Base-by-base conservation (phyloP, 2,888 invertebrate genomes). In the Scaptodrosophila latifasciaeformis region DNA sequence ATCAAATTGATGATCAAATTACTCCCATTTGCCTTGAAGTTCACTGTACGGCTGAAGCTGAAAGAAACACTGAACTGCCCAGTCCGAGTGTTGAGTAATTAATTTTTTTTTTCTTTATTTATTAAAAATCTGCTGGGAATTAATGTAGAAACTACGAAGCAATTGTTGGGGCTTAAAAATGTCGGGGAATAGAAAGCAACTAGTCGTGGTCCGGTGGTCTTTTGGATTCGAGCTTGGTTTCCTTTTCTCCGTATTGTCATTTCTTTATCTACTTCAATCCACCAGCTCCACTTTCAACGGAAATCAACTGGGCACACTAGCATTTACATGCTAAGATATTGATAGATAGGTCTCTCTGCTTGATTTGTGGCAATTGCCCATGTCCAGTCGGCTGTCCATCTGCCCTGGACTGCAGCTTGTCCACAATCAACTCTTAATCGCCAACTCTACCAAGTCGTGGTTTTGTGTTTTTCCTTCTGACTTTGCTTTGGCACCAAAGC, bases 21-120 rank as follows among this genome's bases (percentile, higher is more conserved):
- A 62, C 70, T 39, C 59, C 54, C 56, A 48, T 40, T 60, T 40
- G 47, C 49, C 37, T 31, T 43, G 55, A 67, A 66, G 71, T 72
- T 72, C 76, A 79, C 34, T 78, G 71, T 70, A 59, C 75, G 52
- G 55, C 30, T n/a, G n/a, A n/a, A n/a, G n/a, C n/a, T n/a, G n/a
- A n/a, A n/a, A n/a, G n/a, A n/a, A n/a, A n/a, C n/a, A n/a, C n/a
- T n/a, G n/a, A n/a, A n/a, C n/a, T n/a, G n/a, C n/a, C n/a, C n/a
- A n/a, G n/a, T n/a, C n/a, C n/a, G n/a, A n/a, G n/a, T n/a, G n/a
- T n/a, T n/a, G n/a, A n/a, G n/a, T n/a, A n/a, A n/a, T n/a, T n/a
- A n/a, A n/a, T n/a, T n/a, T n/a, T n/a, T n/a, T n/a, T n/a, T n/a
- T n/a, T n/a, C n/a, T n/a, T n/a, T n/a, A n/a, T n/a, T n/a, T n/a